phyloP scores from a whole-genome alignment of 2,113 vertebrate genomes.

The Onychostoma macrolepis region DNA sequence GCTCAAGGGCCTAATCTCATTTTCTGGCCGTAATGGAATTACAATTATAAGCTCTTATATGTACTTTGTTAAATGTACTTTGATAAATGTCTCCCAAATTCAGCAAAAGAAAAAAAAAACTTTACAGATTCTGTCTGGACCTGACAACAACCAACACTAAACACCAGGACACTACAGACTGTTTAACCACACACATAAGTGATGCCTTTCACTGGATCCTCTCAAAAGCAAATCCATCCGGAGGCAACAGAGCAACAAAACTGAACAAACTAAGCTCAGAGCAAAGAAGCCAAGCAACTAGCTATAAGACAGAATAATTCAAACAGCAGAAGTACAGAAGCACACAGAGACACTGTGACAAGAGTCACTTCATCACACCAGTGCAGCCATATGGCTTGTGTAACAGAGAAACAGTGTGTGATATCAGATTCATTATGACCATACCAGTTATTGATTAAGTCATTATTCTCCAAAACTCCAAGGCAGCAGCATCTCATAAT shows the following conservation, averaged over 20 bases:
- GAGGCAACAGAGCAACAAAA: not conserved
- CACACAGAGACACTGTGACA: not conserved
- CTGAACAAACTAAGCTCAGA: not conserved
- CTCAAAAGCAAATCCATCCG: not conserved
- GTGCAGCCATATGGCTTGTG: not conserved
- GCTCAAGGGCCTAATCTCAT: not conserved
- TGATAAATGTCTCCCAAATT: not conserved
- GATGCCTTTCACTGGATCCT: not conserved
- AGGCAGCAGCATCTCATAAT: slow-evolving; percentile 6
- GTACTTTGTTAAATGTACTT: not conserved
- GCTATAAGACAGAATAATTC: slow-evolving; percentile 12
- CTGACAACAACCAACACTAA: too few species aligned
- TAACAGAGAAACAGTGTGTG: slow-evolving; percentile 3
- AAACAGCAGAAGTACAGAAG: not conserved
- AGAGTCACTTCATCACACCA: not conserved
- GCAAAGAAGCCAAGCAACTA: not conserved
- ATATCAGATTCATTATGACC: not conserved
- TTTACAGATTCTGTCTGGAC: too few species aligned
- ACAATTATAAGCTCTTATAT: not conserved
- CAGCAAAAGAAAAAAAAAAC: too few species aligned
- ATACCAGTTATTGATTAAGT: slow-evolving; percentile 40
- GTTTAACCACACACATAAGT: not conserved
- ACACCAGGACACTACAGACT: not conserved
- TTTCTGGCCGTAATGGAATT: not conserved
- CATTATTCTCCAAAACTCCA: slow-evolving; percentile 15